These are phyloP conservation scores for Thumatha senex DNA, from an alignment of 2,888 invertebrate genomes.

Conservation along the genomic window DNA sequence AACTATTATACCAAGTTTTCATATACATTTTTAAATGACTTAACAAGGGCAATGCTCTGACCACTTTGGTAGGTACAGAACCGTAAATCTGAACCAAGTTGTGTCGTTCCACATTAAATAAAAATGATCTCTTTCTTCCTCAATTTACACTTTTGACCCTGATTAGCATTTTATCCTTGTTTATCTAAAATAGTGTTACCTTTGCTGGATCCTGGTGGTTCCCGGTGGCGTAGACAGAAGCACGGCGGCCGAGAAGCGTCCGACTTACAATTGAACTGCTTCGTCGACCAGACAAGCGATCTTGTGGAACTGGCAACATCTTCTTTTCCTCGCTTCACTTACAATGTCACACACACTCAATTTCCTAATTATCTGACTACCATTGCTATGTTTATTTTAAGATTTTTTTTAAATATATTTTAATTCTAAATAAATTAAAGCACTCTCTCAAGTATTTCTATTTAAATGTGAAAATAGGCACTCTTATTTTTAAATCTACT, in stretches of 20 bases:
- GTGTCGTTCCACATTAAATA: no score
- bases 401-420: background rate
- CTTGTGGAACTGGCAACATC: constrained; percentile 81
- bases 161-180: no score
- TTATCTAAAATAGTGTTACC: constrained; percentile 79
- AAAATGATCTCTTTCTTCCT: no score
- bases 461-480: background rate
- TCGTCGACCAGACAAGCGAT: constrained; percentile 84
- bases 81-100: no score
- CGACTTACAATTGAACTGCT: constrained; percentile 87
- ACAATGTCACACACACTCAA: constrained; percentile 15
- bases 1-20: no score
- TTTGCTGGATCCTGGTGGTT: constrained; percentile 86
- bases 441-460: constrained; percentile 3
- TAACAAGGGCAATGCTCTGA: no score
- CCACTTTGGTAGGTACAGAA: no score
- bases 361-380: constrained; percentile 6
- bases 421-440: background rate
- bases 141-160: no score
- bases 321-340: constrained; percentile 23
- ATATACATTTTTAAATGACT: no score
- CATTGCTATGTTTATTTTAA: constrained; percentile 4
- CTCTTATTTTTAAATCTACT: background rate
- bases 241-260: constrained; percentile 85
- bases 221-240: constrained; percentile 85